Conservation (phyloP, 2,797 vertebrate genomes). For the Rhincodon typus region DNA sequence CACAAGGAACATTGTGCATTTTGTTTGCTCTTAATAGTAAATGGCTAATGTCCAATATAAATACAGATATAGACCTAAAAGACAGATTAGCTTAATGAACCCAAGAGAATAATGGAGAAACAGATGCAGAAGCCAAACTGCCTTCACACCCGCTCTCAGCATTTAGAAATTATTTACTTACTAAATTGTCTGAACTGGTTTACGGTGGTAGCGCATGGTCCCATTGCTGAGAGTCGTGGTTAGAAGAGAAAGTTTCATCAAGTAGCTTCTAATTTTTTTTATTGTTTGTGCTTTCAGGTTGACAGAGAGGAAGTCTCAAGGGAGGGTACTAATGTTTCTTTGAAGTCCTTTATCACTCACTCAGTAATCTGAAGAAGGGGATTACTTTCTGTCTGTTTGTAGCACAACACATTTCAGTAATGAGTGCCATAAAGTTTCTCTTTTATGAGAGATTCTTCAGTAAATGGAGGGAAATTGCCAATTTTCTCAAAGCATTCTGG, state of each 20-base stretch:
- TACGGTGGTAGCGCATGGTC: neutral
- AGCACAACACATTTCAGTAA: slow-evolving; percentile 85
- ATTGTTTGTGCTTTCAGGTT: slow-evolving; percentile 75
- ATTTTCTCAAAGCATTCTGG: no score
- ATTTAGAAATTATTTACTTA: slow-evolving; percentile 15
- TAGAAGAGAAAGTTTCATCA: neutral
- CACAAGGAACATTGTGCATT: slow-evolving; percentile 45
- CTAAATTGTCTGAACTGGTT: neutral
- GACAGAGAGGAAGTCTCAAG: slow-evolving; percentile 66
- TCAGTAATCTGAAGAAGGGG: slow-evolving; percentile 82
- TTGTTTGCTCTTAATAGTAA: slow-evolving; percentile 37
- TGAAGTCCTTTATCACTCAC: slow-evolving; percentile 87
- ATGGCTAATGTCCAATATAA: slow-evolving; percentile 26
- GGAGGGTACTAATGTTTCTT: slow-evolving; percentile 66
- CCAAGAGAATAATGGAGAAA: slow-evolving; percentile 43
- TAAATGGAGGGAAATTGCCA: slow-evolving; percentile 89
- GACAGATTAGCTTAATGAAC: slow-evolving; percentile 51
- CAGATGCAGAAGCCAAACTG: slow-evolving; percentile 27
- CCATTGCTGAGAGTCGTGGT: neutral
- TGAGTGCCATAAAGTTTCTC: slow-evolving; percentile 92
- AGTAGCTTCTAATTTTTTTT: slow-evolving; percentile 43
- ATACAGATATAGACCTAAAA: slow-evolving; percentile 43
- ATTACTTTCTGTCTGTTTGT: slow-evolving; percentile 79
- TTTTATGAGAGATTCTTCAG: slow-evolving; percentile 94
- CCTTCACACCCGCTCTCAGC: neutral